Conservation (phyloP, 1,140 invertebrate genomes). For the Anastatus disparis region DNA sequence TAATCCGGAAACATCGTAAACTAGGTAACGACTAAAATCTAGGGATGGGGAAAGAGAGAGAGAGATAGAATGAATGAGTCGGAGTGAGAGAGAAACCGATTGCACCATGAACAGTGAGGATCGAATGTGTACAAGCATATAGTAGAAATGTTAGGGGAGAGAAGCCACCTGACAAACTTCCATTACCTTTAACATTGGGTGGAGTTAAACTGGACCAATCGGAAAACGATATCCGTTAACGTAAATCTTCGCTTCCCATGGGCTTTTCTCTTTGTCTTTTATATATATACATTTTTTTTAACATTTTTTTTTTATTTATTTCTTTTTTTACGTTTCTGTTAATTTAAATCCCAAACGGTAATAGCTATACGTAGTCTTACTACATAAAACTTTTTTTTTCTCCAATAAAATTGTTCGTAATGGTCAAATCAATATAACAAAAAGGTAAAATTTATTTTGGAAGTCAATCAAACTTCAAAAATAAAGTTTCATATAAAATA, state of each 20-base stretch:
- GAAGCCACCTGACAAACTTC: slow-evolving; percentile 48
- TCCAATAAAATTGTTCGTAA: no score
- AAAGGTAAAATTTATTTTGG: no score
- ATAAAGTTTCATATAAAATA: no score
- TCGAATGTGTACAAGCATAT: slow-evolving; percentile 29
- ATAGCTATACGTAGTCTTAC: neutral
- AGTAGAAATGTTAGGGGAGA: no score
- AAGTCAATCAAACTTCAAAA: no score
- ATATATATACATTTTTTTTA: neutral
- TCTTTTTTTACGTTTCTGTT: neutral
- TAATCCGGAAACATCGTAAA: slow-evolving; percentile 45
- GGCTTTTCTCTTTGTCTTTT: slow-evolving; percentile 7
- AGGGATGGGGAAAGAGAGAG: no score
- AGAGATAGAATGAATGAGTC: no score
- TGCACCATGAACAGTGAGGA: slow-evolving; percentile 37
- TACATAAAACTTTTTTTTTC: no score
- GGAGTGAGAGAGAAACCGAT: no score
- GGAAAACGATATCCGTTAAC: slow-evolving; percentile 60
- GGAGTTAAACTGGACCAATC: slow-evolving; percentile 53
- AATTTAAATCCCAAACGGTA: neutral
- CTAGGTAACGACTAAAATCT: slow-evolving; percentile 39
- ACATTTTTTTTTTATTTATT: neutral
- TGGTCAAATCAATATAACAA: neutral
- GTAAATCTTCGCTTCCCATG: slow-evolving; percentile 48
- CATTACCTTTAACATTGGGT: slow-evolving; percentile 52